Conservation (phyloP, 2,797 vertebrate genomes). For the Staurois parvus region DNA sequence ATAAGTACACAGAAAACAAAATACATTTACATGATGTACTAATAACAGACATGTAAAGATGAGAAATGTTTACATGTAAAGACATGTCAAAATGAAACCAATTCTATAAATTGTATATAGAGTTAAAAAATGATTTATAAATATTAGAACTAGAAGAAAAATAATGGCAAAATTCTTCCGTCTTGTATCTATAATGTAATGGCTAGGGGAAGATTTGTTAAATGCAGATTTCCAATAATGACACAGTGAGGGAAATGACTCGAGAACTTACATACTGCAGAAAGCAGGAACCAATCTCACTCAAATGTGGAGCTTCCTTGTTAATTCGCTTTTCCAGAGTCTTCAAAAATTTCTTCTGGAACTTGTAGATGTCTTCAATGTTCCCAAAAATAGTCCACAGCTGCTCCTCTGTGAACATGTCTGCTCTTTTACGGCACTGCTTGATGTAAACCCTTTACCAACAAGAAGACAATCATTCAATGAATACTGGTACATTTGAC, state of each 20-base stretch:
- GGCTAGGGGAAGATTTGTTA: too few species aligned
- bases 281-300: conserved; percentile 96
- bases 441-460: conserved; percentile 89
- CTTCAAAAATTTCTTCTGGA: conserved; percentile 92
- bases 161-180: too few species aligned
- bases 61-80: too few species aligned
- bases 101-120: too few species aligned
- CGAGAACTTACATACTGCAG: conserved; percentile 87
- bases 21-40: too few species aligned
- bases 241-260: neutral
- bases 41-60: too few species aligned
- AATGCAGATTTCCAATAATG: too few species aligned
- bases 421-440: conserved; percentile 91
- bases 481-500: neutral
- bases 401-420: conserved; percentile 96
- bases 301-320: conserved; percentile 90
- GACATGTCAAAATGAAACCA: too few species aligned
- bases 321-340: conserved; percentile 92
- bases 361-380: conserved; percentile 94
- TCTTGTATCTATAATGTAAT: too few species aligned
- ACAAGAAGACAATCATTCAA: neutral
- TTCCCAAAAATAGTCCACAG: conserved; percentile 94
- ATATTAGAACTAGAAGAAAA: too few species aligned
- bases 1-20: too few species aligned
- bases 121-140: too few species aligned